Conservation (phyloP, 2,113 vertebrate species). For the Galeopterus variegatus region DNA sequence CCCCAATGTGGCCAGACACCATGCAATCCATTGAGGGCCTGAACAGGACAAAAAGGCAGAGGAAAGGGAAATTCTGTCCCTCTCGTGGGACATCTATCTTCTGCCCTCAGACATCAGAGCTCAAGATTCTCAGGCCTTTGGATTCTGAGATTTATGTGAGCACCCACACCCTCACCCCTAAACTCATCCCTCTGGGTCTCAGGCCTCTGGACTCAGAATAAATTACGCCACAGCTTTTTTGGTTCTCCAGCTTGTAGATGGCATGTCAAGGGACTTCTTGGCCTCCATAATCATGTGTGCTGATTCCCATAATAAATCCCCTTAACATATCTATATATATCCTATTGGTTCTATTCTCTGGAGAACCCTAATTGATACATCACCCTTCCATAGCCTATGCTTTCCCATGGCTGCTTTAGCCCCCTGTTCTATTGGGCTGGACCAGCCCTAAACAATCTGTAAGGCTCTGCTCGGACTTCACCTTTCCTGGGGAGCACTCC, state of each 20-base stretch:
- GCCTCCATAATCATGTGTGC: not conserved
- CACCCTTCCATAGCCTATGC: fast-evolving
- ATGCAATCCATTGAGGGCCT: not conserved
- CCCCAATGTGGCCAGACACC: not conserved
- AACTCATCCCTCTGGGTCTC: not conserved
- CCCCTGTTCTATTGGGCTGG: not conserved
- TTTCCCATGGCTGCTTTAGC: not conserved
- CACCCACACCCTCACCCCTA: no score
- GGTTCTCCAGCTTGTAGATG: not conserved
- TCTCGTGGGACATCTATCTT: not conserved
- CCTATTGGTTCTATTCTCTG: not conserved
- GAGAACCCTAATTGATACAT: not conserved
- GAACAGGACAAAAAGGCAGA: not conserved
- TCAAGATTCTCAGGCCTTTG: not conserved
- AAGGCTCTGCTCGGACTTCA: not conserved
- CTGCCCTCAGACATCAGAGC: not conserved
- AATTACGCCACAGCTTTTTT: not conserved
- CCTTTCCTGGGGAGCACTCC: not conserved
- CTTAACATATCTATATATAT: not conserved
- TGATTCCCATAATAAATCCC: not conserved
- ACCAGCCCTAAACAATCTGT: not conserved
- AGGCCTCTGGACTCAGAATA: not conserved
- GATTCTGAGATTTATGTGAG: not conserved
- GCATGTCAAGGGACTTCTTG: not conserved
- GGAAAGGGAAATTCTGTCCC: not conserved